Evolutionary conservation across 2,888 invertebrate species (phyloP), one percentile per base, ranked within the genome.

Genomic region (Cheilosia vernalis): DNA sequence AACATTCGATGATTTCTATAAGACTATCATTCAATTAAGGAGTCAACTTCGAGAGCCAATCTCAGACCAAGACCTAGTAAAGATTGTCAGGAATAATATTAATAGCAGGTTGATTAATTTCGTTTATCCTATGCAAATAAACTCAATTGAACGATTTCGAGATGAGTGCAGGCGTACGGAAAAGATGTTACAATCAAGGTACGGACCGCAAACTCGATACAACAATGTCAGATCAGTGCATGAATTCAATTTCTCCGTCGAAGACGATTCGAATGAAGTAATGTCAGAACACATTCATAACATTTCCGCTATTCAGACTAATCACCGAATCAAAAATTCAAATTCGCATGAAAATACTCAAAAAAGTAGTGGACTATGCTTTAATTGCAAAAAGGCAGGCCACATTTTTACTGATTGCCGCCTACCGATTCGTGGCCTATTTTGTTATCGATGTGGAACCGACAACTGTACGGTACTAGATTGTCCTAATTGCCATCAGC

Each of bases 1-100:
- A 7, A 17, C 40, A 3, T 63, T 83, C 2, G 53, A 53, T 53
- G 27, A 53, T 15, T 53, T 53, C 24, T 53, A 21, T n/a, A 53
- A 53, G 15, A 5, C 24, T 2, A 27, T 53, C 15, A 15, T 15
- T 4, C 27, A 27, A 0, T 15, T 53, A 0, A 2, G 27, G 24
- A 27, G 53, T 30, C 53, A 53, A 15, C 6, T 30, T n/a, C n/a
- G n/a, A n/a, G n/a, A n/a, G n/a, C n/a, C n/a, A n/a, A n/a, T n/a
- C n/a, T n/a, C n/a, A n/a, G 15, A 24, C 5, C 27, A 27, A 27
- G 27, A 27, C 5, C 27, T 27, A 27, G 27, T 27, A 4, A 27
- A 5, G 27, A 27, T 27, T 27, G 27, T 27, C 27, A 27, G 27
- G 5, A 27, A 27, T 27, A 27, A 27, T 5, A 27, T 27, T 27